Conservation (phyloP, 2,888 invertebrate species). For the Marasmarcha lunaedactyla region DNA sequence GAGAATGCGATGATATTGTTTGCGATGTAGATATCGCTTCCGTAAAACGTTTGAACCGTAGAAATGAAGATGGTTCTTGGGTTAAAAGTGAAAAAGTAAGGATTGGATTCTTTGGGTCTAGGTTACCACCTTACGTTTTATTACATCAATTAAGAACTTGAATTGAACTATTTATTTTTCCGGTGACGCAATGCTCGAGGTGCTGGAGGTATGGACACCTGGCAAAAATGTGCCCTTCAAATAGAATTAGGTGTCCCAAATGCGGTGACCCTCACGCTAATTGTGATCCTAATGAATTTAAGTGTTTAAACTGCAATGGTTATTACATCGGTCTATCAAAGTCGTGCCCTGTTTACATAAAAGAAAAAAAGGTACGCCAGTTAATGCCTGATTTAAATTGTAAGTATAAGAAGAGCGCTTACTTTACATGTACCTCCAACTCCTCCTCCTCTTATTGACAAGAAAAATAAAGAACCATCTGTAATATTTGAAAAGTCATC, state of each 20-base stretch:
- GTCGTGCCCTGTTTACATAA: neutral
- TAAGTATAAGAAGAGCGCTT: too few relatives aligned
- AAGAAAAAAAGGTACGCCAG: neutral
- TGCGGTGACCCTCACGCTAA: neutral
- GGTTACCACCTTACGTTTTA: neutral
- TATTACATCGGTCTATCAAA: neutral
- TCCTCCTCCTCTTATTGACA: too few relatives aligned
- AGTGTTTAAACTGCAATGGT: neutral
- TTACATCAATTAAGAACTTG: neutral
- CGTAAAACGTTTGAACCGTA: too few relatives aligned
- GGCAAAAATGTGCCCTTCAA: neutral
- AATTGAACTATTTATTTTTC: conserved; percentile 2
- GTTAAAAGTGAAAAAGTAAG: conserved; percentile 1
- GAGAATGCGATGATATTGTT: too few relatives aligned
- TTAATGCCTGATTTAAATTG: neutral
- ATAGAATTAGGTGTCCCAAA: neutral
- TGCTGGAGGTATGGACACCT: conserved; percentile 3
- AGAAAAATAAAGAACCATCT: too few relatives aligned
- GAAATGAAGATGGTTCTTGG: too few relatives aligned
- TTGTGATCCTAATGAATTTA: neutral
- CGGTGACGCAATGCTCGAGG: neutral
- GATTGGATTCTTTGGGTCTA: neutral
- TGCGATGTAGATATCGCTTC: too few relatives aligned
- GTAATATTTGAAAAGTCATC: too few relatives aligned
- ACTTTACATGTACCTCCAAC: too few relatives aligned